A percentile compares a stretch with the other conserved stretches of the same genome.
Evolutionary conservation across 2,113 vertebrate species (phyloP).

Genomic region (Oncorhynchus keta): DNA sequence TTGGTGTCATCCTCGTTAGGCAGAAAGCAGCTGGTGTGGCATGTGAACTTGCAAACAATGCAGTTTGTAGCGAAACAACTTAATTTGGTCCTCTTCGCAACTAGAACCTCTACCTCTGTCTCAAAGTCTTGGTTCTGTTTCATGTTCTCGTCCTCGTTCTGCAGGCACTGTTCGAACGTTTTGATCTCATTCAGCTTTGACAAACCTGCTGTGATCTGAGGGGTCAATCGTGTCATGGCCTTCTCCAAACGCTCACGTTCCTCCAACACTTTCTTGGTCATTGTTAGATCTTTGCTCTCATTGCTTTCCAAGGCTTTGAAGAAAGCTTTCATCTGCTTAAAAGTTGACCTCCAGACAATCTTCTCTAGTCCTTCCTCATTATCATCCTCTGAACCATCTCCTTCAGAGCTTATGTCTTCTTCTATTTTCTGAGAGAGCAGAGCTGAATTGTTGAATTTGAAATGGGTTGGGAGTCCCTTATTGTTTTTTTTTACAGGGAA

Average conservation of each 20-base stretch:
- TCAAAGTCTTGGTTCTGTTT: slow-evolving; percentile 39
- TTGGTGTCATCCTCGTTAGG: slow-evolving; percentile 8
- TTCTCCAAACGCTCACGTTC: slow-evolving; percentile 39
- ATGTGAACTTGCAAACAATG: slow-evolving; percentile 33
- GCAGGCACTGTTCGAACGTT: slow-evolving; percentile 19
- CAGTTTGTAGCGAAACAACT: slow-evolving; percentile 28
- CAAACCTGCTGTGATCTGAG: slow-evolving; percentile 44
- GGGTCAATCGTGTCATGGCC: slow-evolving; percentile 28
- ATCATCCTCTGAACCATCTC: slow-evolving; percentile 1
- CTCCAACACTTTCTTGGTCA: slow-evolving; percentile 44
- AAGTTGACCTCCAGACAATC: slow-evolving; percentile 15
- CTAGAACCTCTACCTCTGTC: slow-evolving; percentile 32
- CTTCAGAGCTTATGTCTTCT: not conserved
- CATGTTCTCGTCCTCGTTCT: slow-evolving; percentile 28
- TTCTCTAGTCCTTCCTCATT: not conserved
- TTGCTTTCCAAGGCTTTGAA: slow-evolving; percentile 24
- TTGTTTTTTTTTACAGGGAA: slow-evolving; percentile 45
- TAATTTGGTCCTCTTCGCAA: slow-evolving; percentile 1
- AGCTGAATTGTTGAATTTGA: slow-evolving; percentile 50
- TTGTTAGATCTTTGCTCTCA: slow-evolving; percentile 29
- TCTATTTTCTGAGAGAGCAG: slow-evolving; percentile 24
- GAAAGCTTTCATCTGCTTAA: slow-evolving; percentile 34
- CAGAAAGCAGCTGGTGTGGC: slow-evolving; percentile 37
- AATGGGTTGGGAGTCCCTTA: slow-evolving; percentile 35
- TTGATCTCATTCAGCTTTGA: slow-evolving; percentile 37